Evolutionary conservation across 2,797 vertebrate genomes (phyloP).

Genomic region (Melanogrammus aeglefinus): DNA sequence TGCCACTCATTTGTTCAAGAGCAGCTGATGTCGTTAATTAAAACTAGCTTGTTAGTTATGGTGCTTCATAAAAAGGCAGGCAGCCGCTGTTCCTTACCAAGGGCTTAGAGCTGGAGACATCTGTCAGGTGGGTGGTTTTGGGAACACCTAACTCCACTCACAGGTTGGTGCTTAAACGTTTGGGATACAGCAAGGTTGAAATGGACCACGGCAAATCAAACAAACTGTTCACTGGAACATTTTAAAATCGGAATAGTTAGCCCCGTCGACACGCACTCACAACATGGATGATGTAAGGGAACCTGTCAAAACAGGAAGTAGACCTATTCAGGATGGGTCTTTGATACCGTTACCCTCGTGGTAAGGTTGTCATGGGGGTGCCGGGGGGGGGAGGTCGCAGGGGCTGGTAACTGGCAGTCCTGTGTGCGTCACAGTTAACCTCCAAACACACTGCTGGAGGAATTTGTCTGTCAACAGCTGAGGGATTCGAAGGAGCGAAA

Average conservation of each 20-base stretch:
- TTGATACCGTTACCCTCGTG: not conserved
- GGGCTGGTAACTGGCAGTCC: not conserved
- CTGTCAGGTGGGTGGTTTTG: not conserved
- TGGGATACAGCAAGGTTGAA: not conserved
- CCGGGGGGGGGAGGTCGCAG: not conserved
- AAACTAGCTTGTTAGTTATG: not conserved
- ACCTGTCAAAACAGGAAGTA: slow-evolving; percentile 4
- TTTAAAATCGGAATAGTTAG: not conserved
- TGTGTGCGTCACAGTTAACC: not conserved
- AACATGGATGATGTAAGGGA: not conserved
- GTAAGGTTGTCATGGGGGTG: not conserved
- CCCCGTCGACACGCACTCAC: not conserved
- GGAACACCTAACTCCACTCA: not conserved
- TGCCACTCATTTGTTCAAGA: not conserved
- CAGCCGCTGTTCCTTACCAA: not conserved
- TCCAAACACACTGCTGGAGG: not conserved
- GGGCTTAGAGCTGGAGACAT: not conserved
- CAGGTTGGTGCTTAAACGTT: not conserved
- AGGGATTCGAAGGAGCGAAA: not conserved
- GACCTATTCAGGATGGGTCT: not conserved
- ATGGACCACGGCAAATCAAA: not conserved
- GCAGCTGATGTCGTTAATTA: not conserved
- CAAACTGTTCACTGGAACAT: not conserved
- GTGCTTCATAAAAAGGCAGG: not conserved
- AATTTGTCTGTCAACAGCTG: not conserved